Percentiles rank a stretch among this genome's conserved stretches.
Evolutionary conservation across 1,140 invertebrate species (phyloP).

Genomic region (Cyrtorhinus lividipennis): DNA sequence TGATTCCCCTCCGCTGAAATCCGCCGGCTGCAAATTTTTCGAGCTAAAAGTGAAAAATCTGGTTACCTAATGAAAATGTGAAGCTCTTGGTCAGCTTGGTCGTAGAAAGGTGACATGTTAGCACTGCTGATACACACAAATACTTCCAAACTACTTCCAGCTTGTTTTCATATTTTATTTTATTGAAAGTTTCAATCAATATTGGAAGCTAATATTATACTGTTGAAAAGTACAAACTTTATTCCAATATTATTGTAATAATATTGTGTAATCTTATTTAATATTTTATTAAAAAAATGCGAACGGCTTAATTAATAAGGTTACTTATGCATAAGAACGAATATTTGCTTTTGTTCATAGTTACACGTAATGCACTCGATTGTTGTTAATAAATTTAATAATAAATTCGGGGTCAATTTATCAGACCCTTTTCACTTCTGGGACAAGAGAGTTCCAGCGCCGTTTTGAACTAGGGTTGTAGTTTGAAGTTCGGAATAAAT

Average conservation of each 20-base stretch:
- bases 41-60: no score
- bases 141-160: background rate
- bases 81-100: no score
- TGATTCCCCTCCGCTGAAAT: background rate
- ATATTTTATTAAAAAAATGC: slow-evolving; percentile 9
- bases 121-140: background rate
- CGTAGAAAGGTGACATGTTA: background rate
- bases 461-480: no score
- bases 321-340: slow-evolving; percentile 4
- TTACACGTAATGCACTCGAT: slow-evolving; percentile 9
- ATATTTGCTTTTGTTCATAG: slow-evolving; percentile 9
- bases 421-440: no score
- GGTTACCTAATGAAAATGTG: no score
- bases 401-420: no score
- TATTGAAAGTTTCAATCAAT: background rate
- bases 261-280: background rate
- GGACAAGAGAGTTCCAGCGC: no score
- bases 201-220: background rate
- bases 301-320: slow-evolving; percentile 2
- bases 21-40: background rate
- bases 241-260: slow-evolving; percentile 1
- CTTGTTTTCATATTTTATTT: background rate
- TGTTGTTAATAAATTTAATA: slow-evolving; percentile 10
- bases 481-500: no score
- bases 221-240: slow-evolving; percentile 4